Conservation (phyloP, 2,888 invertebrate genomes). For the Idaea straminata region DNA sequence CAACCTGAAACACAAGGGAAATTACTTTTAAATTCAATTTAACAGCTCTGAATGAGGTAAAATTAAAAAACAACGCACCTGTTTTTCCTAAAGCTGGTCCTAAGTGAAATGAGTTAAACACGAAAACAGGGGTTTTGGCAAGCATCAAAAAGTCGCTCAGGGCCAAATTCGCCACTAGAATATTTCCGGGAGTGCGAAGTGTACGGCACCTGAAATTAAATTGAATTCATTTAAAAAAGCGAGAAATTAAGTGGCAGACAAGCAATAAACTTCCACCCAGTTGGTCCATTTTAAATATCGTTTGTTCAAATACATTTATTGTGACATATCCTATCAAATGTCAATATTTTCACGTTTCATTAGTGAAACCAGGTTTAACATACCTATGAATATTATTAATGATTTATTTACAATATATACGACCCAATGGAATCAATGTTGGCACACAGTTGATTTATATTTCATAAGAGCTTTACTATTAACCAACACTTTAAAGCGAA, state of each 20-base stretch:
- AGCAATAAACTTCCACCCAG: background rate
- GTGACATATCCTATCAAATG: background rate
- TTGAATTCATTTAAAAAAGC: background rate
- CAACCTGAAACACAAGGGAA: conserved; percentile 81
- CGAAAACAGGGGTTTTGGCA: conserved; percentile 85
- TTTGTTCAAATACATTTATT: background rate
- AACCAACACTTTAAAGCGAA: background rate
- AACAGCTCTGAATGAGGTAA: conserved; percentile 7
- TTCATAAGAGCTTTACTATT: background rate
- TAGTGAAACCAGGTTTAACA: background rate
- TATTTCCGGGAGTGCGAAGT: conserved; percentile 87
- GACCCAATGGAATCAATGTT: background rate
- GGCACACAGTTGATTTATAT: background rate
- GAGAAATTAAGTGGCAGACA: background rate
- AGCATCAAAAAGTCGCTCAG: conserved; percentile 87
- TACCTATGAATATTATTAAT: background rate
- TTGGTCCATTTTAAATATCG: background rate
- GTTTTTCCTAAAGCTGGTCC: conserved; percentile 86
- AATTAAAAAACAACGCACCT: conserved; percentile 69
- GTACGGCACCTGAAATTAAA: conserved; percentile 82
- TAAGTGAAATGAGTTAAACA: conserved; percentile 85
- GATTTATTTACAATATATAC: background rate
- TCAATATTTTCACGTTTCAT: background rate
- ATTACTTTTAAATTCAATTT: background rate
- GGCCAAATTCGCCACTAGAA: conserved; percentile 87